Conservation (phyloP, 2,113 vertebrate species). For the Triplophysa tibetana region DNA sequence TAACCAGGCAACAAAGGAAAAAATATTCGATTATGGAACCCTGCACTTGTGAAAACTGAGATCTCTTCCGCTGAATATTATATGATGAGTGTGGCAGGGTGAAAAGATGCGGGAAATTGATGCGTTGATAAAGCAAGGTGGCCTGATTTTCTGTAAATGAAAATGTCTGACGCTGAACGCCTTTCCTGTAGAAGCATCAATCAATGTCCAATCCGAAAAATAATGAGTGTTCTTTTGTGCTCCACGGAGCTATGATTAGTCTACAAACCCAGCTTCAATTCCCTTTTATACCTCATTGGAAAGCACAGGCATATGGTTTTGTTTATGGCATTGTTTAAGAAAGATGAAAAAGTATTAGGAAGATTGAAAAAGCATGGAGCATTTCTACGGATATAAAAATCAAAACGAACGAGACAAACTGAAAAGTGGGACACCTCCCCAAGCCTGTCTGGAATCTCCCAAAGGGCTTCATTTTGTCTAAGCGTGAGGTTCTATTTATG, state of each 20-base stretch:
- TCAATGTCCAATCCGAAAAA: slow-evolving; percentile 16
- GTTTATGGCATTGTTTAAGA: slow-evolving; percentile 6
- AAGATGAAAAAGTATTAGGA: slow-evolving; percentile 27
- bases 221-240: neutral
- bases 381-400: slow-evolving; percentile 44
- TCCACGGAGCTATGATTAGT: slow-evolving; percentile 23
- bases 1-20: slow-evolving; percentile 16
- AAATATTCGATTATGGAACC: slow-evolving; percentile 2
- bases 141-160: slow-evolving; percentile 12
- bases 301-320: neutral
- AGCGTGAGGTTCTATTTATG: slow-evolving; percentile 39
- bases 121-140: slow-evolving; percentile 1
- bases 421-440: slow-evolving; percentile 50
- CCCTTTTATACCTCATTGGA: neutral
- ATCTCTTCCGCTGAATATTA: slow-evolving; percentile 5
- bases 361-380: slow-evolving; percentile 15
- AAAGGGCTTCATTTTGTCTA: slow-evolving; percentile 43
- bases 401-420: slow-evolving; percentile 40
- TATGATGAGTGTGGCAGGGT: neutral
- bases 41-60: neutral
- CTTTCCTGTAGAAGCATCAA: slow-evolving; percentile 16
- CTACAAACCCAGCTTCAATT: slow-evolving; percentile 2
- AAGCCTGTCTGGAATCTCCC: slow-evolving; percentile 47
- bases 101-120: slow-evolving; percentile 11
- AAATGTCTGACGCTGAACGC: neutral